Base-by-base conservation (phyloP, 2,797 vertebrate genomes). In the Trichosurus vulpecula region DNA sequence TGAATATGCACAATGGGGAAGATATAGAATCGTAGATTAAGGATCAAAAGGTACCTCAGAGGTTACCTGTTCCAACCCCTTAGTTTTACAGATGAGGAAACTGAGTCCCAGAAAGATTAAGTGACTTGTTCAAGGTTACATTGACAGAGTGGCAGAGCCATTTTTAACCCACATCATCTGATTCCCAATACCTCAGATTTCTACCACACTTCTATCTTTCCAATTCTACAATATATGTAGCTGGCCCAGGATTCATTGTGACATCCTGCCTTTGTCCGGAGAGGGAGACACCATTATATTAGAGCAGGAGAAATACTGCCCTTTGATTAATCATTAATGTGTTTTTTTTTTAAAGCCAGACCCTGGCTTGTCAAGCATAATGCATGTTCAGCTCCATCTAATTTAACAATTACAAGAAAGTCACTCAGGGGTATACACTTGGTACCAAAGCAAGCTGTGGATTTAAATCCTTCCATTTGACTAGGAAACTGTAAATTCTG, bases 351-450 rank as follows among this genome's bases (percentile, higher is more conserved):
- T 55, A 95, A 95, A 97, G 89, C 51, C 92, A 96, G 29, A n/a
- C 61, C 91, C n/a, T 92, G 53, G 81, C 66, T 94, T 96, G 93
- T 95, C 97, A 96, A 97, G 91, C 92, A 27, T 74, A 95, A 97
- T 90, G 74, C 51, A 92, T 95, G 91, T 95, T 94, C 96, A 92
- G 55, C 96, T 52, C 93, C 96, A 95, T 96, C 96, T 98, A 93
- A 90, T 81, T 95, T 96, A 95, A 61, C 61, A 54, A 93, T 87
- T 95, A 91, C 55, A 93, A 91, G 89, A 51, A 96, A 98, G 92
- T 93, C 91, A 93, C 74, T 6, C 22, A 61, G 92, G 81, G 66
- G 57, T 87, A 51, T 51, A 87, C 74, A 29, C 25, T 27, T 51
- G 41, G 74, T 22, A 27, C n/a, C 74, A 47, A 87, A 87, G 6